Evolutionary conservation across 2,113 vertebrate genomes (phyloP), one percentile per base, ranked within the genome.

Genomic region (Salvator merianae): DNA sequence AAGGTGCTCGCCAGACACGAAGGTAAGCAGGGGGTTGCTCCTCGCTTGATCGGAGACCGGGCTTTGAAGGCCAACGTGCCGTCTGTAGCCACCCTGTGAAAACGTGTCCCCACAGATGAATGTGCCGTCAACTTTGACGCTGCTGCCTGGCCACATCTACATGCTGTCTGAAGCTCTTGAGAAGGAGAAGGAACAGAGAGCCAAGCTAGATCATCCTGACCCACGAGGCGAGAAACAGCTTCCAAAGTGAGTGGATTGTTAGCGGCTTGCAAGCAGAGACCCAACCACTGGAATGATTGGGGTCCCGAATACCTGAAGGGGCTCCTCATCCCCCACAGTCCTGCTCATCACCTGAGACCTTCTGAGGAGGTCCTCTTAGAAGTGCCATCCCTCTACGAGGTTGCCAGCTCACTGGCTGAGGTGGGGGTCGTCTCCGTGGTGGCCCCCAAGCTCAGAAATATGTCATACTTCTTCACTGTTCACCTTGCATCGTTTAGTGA

Each of bases 61-160:
- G 43, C 10, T 47, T 47, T 65, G 26, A 65, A 30, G 28, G 26
- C 6, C 63, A 59, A 20, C 20, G 18, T 59, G 4, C 18, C 55
- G 14, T 59, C 55, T 59, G n/a, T n/a, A n/a, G n/a, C 50, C 50
- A 7, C 50, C 50, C 50, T 53, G 14, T 53, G 50, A 53, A 53
- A 53, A 9, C 14, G 50, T 7, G 12, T 0, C 9, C 8, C 70
- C 75, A 8, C 90, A 98, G 97, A 91, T 97, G 65, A 88, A 91
- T 0, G 91, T 98, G 0, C 97, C 97, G 0, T 36, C 83, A 20
- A 92, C 78, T 47, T 86, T 98, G 65, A 96, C 82, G 83, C 94
- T 98, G 91, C 95, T 98, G 1, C 98, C 98, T 0, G 98, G 98
- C 4, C 98, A 98, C 88, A 5, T 96, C 53, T 93, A 94, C 69